Conservation (phyloP, 1,140 invertebrate genomes). For the Bactericera cockerelli region DNA sequence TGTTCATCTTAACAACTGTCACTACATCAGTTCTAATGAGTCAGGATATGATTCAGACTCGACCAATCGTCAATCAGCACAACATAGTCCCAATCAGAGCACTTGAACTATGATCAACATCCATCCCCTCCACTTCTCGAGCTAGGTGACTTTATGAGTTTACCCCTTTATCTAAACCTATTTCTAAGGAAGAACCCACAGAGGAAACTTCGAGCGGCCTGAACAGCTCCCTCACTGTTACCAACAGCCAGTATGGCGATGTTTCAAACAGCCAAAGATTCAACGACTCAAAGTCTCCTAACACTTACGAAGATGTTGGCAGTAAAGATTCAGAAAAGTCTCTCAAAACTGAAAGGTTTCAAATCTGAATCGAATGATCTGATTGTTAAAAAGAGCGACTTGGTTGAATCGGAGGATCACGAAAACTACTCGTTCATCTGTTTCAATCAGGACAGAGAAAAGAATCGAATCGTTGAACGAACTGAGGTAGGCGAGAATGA, state of each 20-base stretch:
- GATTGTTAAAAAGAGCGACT: too few relatives aligned
- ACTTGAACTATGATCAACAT: not conserved
- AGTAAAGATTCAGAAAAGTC: too few relatives aligned
- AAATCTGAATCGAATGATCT: too few relatives aligned
- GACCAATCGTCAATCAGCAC: not conserved
- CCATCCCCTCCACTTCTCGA: not conserved
- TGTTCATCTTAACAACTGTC: conserved; percentile 15
- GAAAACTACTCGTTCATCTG: not conserved
- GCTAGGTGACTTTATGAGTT: not conserved
- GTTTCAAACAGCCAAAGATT: too few relatives aligned
- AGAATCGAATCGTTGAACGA: not conserved
- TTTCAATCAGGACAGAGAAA: not conserved
- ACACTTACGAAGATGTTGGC: too few relatives aligned
- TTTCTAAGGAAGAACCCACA: not conserved
- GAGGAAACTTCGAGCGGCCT: too few relatives aligned
- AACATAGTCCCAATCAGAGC: conserved; percentile 6
- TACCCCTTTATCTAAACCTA: not conserved
- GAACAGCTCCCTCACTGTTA: too few relatives aligned
- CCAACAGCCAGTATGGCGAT: too few relatives aligned
- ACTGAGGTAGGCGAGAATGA: not conserved
- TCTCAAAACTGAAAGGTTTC: too few relatives aligned
- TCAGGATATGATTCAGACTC: conserved; percentile 63
- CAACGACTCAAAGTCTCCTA: too few relatives aligned
- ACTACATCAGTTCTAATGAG: conserved; percentile 64
- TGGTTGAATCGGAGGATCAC: too few relatives aligned